Conservation (phyloP, 1,140 invertebrate species). For the Bombus ignitus region DNA sequence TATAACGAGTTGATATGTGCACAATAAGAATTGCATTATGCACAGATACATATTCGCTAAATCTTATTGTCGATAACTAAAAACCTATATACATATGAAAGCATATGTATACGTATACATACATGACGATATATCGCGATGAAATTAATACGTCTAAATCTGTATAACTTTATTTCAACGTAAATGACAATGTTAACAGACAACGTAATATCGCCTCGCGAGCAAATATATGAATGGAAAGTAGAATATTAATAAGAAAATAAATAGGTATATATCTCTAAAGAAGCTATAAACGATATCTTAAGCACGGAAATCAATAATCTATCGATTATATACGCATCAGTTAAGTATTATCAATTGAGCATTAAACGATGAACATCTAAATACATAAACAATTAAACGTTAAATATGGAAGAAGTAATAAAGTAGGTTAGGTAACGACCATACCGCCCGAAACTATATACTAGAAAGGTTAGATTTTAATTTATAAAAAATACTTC, state of each 20-base stretch:
- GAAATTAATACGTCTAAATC: not conserved
- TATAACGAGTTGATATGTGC: not conserved
- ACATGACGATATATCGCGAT: not conserved
- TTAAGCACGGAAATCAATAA: not conserved
- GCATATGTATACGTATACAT: not conserved
- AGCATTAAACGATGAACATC: not conserved
- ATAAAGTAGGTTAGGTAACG: conserved; percentile 28
- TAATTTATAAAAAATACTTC: not conserved
- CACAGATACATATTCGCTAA: not conserved
- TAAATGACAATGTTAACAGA: not conserved
- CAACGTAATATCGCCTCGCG: too few relatives aligned
- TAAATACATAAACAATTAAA: not conserved
- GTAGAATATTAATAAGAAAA: not conserved
- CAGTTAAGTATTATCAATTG: not conserved
- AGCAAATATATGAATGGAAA: not conserved
- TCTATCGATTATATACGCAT: too few relatives aligned
- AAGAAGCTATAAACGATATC: not conserved
- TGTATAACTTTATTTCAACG: not conserved
- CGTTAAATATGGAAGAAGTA: not conserved
- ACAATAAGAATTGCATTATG: not conserved
- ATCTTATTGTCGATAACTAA: not conserved
- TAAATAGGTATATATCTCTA: not conserved
- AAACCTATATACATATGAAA: not conserved
- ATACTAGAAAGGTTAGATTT: conserved; percentile 18
- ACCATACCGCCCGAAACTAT: not conserved